A percentile compares a stretch with the other conserved stretches of the same genome.
Conservation (phyloP, 2,113 vertebrate genomes). For the Phalacrocorax aristotelis region DNA sequence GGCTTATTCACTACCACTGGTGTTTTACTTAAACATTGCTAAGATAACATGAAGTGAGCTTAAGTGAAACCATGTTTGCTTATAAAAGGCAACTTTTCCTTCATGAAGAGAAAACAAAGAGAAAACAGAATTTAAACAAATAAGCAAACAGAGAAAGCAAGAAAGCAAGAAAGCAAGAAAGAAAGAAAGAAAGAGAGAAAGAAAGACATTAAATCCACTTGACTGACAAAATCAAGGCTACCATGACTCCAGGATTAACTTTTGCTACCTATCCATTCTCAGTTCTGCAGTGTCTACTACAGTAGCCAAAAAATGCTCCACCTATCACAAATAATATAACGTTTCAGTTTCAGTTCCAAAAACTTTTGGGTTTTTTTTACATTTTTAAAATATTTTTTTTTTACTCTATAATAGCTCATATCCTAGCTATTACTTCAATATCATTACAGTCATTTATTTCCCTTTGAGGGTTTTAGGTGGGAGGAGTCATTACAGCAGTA, state of each 20-base stretch:
- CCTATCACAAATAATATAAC: background rate
- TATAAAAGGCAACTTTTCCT: background rate
- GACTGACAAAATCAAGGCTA: background rate
- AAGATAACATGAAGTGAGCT: background rate
- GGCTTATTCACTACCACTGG: background rate
- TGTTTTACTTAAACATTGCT: background rate
- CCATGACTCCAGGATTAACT: background rate
- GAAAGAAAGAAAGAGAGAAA: too few species aligned
- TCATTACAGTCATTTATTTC: background rate
- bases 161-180: background rate
- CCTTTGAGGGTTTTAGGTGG: slow-evolving; percentile 7
- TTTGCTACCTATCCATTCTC: background rate
- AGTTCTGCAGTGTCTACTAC: background rate
- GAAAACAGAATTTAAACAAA: background rate
- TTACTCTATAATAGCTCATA: background rate
- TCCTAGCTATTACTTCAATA: background rate
- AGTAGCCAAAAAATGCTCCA: background rate
- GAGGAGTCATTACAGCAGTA: slow-evolving; percentile 25
- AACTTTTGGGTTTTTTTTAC: background rate
- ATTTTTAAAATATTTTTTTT: background rate
- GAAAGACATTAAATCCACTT: background rate
- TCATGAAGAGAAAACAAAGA: background rate
- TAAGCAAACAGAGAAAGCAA: too few species aligned
- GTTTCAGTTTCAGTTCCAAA: background rate
- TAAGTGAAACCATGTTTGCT: background rate